Percentiles rank a stretch among this genome's conserved stretches.
Evolutionary conservation across 2,888 invertebrate genomes (phyloP).

Genomic region (Tillus elongatus): DNA sequence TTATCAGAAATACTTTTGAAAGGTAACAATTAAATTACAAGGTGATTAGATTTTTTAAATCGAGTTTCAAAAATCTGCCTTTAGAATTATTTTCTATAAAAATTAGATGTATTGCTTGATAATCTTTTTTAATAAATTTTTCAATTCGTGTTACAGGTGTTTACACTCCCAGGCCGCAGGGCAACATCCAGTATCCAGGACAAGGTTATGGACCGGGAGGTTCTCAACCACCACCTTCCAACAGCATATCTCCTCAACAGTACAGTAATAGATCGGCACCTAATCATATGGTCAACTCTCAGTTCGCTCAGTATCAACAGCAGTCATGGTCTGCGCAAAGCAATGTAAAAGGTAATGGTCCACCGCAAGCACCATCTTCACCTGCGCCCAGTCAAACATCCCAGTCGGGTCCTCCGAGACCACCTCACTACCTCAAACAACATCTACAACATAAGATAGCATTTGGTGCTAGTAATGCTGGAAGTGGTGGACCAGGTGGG

Average conservation of each 20-base stretch:
- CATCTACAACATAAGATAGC: constrained; percentile 64
- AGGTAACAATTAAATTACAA: too few species aligned
- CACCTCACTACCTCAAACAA: constrained; percentile 59
- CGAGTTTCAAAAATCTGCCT: too few species aligned
- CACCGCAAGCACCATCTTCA: constrained; percentile 41
- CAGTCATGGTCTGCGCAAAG: constrained; percentile 34
- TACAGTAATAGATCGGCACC: constrained; percentile 48
- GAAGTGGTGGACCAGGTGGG: too few species aligned
- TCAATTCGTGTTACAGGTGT: too few species aligned
- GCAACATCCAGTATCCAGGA: constrained; percentile 46
- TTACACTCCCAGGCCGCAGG: constrained; percentile 41
- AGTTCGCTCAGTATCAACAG: constrained; percentile 39
- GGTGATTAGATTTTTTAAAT: too few species aligned
- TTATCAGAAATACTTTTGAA: too few species aligned
- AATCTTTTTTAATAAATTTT: too few species aligned
- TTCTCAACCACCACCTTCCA: constrained; percentile 26
- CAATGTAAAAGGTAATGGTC: constrained; percentile 33
- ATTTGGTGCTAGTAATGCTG: constrained; percentile 37
- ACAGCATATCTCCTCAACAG: constrained; percentile 39
- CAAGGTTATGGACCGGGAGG: constrained; percentile 48
- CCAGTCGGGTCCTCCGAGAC: constrained; percentile 38
- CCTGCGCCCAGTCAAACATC: constrained; percentile 41
- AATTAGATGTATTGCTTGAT: too few species aligned
- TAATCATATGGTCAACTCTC: constrained; percentile 47
- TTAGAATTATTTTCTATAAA: too few species aligned